Evolutionary conservation across 2,888 invertebrate genomes (phyloP).

Genomic region (Hypolimnas misippus): DNA sequence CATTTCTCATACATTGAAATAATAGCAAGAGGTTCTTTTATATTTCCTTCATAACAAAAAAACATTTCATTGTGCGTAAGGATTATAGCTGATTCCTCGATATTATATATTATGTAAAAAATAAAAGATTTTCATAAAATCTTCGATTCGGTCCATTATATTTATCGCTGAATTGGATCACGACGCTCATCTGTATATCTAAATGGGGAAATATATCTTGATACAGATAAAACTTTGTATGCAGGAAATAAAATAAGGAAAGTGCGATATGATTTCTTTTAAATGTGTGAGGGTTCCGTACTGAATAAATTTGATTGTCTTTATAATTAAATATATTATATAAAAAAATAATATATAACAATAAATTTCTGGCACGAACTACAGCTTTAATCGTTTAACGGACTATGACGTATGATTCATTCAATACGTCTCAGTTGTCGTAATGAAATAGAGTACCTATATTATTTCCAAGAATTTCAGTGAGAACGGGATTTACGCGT

Average conservation of each 20-base stretch:
- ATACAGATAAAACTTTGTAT: constrained; percentile 8
- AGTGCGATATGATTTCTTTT: neutral
- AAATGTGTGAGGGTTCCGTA: neutral
- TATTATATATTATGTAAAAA: neutral
- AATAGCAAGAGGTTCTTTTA: neutral
- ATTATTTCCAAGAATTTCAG: too few relatives aligned
- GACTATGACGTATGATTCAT: too few relatives aligned
- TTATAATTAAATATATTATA: too few relatives aligned
- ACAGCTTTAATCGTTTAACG: too few relatives aligned
- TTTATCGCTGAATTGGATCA: constrained; percentile 10
- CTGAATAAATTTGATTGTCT: neutral
- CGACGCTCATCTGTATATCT: constrained; percentile 8
- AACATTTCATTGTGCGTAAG: neutral
- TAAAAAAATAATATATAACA: too few relatives aligned
- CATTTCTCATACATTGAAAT: too few relatives aligned
- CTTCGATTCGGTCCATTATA: neutral
- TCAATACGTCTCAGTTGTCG: too few relatives aligned
- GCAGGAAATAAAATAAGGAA: neutral
- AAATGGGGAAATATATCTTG: constrained; percentile 10
- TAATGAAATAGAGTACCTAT: too few relatives aligned
- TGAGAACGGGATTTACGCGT: too few relatives aligned
- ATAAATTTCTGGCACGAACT: too few relatives aligned
- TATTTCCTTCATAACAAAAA: neutral
- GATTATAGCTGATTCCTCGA: neutral
- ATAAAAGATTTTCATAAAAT: constrained; percentile 5